Evolutionary conservation across 2,113 vertebrate genomes (phyloP), one percentile per base, ranked within the genome.

Genomic region (Uria lomvia): DNA sequence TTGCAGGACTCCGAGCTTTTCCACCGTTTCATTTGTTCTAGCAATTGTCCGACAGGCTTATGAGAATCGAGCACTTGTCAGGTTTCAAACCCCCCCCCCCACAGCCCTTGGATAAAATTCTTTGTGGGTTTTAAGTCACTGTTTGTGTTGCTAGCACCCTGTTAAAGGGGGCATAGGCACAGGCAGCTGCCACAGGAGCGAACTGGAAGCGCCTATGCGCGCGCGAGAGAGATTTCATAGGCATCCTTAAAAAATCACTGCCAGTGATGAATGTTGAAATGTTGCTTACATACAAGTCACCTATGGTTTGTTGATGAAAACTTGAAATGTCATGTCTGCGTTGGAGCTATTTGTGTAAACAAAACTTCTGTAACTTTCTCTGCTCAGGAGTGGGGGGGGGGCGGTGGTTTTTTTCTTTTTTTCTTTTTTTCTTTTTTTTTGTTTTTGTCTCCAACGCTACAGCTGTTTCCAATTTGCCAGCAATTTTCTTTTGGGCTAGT

Each of bases 401-500:
- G 34, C 22, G 23, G 12, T 36, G 7, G 7, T 36, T 34, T 26
- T 17, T 5, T 62, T 42, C 38, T 40, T 29, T 27, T 38, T 34
- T 27, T 22, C 4, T 63, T 42, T 53, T 32, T 43, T 38, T 38
- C 38, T 38, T 38, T 63, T 66, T 45, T 10, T 5, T 10, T 49
- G 50, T 60, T 40, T 14, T 5, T 11, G 12, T 74, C 92, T 92
- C 74, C 88, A 58, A 8, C 27, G 12, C 38, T 81, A 19, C 97
- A 98, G 95, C 94, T 98, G 97, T 83, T 97, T 97, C 91, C 96
- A 97, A 97, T 98, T 97, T 98, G 90, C 90, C 96, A 96, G 97
- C 96, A 98, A 97, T 98, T 98, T 98, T 98, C 98, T 98, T 96
- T 58, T 93, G 96, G 97, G 96, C 97, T 96, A 97, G 97, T 97